Conservation (phyloP, 2,113 vertebrate species). For the Trichechus manatus region DNA sequence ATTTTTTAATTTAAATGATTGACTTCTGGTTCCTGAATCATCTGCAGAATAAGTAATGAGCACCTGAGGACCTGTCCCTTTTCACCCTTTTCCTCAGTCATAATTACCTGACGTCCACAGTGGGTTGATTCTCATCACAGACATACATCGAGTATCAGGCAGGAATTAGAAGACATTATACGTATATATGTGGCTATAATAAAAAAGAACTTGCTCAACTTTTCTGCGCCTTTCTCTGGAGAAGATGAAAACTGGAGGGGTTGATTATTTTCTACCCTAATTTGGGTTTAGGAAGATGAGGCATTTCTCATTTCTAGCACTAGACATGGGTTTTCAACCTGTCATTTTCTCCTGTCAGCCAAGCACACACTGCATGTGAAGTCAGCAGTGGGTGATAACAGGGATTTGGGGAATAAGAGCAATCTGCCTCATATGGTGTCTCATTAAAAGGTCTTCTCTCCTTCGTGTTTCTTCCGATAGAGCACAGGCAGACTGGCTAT, state of each 20-base stretch:
- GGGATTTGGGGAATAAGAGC: conserved; percentile 60
- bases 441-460: conserved; percentile 78
- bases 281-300: conserved; percentile 49
- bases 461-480: conserved; percentile 45
- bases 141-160: background rate
- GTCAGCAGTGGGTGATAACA: conserved; percentile 37
- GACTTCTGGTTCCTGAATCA: conserved; percentile 49
- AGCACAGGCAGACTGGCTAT: background rate
- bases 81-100: conserved; percentile 13
- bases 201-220: conserved; percentile 3
- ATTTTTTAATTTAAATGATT: conserved; percentile 76
- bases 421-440: conserved; percentile 7
- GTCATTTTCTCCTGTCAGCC: conserved; percentile 65
- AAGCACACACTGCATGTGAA: background rate
- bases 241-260: conserved; percentile 49
- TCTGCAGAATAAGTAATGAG: conserved; percentile 46
- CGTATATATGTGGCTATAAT: background rate
- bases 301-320: conserved; percentile 4
- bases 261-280: conserved; percentile 61
- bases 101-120: conserved; percentile 63
- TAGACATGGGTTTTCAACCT: conserved; percentile 55
- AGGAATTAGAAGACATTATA: background rate
- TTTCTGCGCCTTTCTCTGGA: conserved; percentile 53
- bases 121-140: conserved; percentile 33
- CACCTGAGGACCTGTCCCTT: conserved; percentile 58